Evolutionary conservation across 2,113 vertebrate species (phyloP).

Genomic region (Ceyx melanurus): DNA sequence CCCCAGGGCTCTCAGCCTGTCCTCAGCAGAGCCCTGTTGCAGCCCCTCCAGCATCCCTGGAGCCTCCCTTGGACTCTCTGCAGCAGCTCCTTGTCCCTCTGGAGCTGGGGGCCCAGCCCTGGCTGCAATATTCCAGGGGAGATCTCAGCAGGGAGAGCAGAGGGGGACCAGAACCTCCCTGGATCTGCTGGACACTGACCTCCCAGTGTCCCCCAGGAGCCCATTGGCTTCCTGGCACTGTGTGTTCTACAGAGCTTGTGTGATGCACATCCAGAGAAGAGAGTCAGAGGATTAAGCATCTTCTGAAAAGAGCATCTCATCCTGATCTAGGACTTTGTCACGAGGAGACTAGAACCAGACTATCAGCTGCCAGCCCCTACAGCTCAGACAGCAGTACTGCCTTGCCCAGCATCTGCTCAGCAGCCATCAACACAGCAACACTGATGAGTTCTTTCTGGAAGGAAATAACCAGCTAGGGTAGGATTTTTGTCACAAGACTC

Average conservation of each 20-base stretch:
- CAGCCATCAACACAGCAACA: background rate
- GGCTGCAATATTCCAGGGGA: no score
- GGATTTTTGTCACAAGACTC: background rate
- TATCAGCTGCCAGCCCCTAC: background rate
- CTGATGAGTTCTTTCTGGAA: background rate
- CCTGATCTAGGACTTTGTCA: background rate
- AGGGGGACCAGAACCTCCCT: no score
- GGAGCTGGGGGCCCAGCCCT: no score
- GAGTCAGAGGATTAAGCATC: background rate
- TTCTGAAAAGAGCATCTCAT: background rate
- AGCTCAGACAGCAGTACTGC: background rate
- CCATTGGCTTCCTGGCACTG: background rate
- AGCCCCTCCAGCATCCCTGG: no score
- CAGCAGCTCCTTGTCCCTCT: no score
- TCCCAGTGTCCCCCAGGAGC: no score
- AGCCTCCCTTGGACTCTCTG: no score
- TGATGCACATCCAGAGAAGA: background rate
- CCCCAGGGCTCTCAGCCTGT: no score
- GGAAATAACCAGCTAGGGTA: background rate
- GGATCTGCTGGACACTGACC: no score
- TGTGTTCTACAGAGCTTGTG: background rate
- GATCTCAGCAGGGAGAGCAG: no score
- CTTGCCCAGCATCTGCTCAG: background rate
- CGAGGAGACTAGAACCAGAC: background rate
- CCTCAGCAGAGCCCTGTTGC: no score